A percentile compares a stretch with the other conserved stretches of the same genome.
Conservation (phyloP, 1,140 invertebrate genomes). For the Drosophila persimilis region DNA sequence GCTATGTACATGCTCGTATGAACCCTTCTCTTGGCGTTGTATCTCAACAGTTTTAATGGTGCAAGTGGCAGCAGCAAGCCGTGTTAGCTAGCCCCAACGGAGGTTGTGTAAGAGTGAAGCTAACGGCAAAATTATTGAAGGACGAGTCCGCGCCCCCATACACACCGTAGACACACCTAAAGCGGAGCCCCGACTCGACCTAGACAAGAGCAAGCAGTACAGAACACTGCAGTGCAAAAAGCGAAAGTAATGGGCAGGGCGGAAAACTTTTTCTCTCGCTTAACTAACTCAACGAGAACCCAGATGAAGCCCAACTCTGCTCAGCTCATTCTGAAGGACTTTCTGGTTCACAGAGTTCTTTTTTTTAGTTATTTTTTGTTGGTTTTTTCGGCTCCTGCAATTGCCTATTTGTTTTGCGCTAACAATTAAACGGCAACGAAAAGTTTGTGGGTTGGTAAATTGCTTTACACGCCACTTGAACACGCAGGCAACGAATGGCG, state of each 20-base stretch:
- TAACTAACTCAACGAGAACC: slow-evolving; percentile 50
- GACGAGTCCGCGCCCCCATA: slow-evolving; percentile 43
- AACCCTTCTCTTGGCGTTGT: too few relatives aligned
- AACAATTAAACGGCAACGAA: slow-evolving; percentile 69
- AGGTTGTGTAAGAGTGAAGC: slow-evolving; percentile 21
- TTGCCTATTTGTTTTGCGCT: slow-evolving; percentile 78
- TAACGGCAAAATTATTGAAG: slow-evolving; percentile 46
- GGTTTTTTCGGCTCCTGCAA: slow-evolving; percentile 30
- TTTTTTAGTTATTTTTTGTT: slow-evolving; percentile 22
- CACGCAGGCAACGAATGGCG: slow-evolving; percentile 63
- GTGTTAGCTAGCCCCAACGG: not conserved
- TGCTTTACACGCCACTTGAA: slow-evolving; percentile 79
- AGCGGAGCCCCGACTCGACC: slow-evolving; percentile 36
- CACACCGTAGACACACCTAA: slow-evolving; percentile 40
- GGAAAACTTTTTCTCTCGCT: slow-evolving; percentile 61
- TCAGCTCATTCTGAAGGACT: slow-evolving; percentile 67
- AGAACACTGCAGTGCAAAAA: slow-evolving; percentile 58
- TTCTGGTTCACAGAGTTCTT: slow-evolving; percentile 36
- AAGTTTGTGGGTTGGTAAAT: slow-evolving; percentile 60
- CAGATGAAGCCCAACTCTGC: slow-evolving; percentile 56
- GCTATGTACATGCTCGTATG: too few relatives aligned
- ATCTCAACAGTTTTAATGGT: slow-evolving; percentile 1
- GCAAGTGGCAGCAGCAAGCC: slow-evolving; percentile 2
- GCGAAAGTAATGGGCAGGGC: slow-evolving; percentile 63
- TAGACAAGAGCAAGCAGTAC: slow-evolving; percentile 32